These are phyloP conservation scores for Sebastes trivittatus DNA, from an alignment of 2,797 vertebrate genomes.

Conservation along the genomic window DNA sequence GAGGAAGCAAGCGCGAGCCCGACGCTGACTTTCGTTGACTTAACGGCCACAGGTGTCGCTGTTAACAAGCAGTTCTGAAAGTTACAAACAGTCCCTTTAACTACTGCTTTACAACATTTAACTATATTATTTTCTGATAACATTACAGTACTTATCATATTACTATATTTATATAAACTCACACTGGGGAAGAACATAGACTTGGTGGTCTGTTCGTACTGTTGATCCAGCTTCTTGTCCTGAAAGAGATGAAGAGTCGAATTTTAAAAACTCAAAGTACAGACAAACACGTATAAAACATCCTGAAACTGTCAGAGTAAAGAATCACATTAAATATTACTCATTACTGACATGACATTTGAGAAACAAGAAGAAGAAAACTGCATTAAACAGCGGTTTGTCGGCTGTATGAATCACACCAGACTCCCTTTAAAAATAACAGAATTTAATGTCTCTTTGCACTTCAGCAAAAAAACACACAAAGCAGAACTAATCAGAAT, in stretches of 20 bases:
- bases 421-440: too few relatives aligned
- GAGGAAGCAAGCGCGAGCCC: fast-evolving
- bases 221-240: constrained; percentile 94
- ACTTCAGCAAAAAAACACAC: too few relatives aligned
- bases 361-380: background rate
- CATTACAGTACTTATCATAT: background rate
- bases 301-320: background rate
- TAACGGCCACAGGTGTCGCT: too few relatives aligned
- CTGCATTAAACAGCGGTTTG: too few relatives aligned
- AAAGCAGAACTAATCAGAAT: too few relatives aligned
- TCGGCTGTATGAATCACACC: too few relatives aligned
- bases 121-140: too few relatives aligned
- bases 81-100: too few relatives aligned
- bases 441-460: too few relatives aligned
- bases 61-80: too few relatives aligned
- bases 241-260: constrained; percentile 51
- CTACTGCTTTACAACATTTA: too few relatives aligned
- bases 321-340: background rate
- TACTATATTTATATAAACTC: constrained; percentile 62
- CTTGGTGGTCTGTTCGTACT: constrained; percentile 90
- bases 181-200: constrained; percentile 93
- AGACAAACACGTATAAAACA: background rate
- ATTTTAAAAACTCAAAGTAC: background rate
- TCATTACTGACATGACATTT: background rate
- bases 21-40: too few relatives aligned